Evolutionary conservation across 2,888 invertebrate genomes (phyloP).

Genomic region (Brachyptera putata): DNA sequence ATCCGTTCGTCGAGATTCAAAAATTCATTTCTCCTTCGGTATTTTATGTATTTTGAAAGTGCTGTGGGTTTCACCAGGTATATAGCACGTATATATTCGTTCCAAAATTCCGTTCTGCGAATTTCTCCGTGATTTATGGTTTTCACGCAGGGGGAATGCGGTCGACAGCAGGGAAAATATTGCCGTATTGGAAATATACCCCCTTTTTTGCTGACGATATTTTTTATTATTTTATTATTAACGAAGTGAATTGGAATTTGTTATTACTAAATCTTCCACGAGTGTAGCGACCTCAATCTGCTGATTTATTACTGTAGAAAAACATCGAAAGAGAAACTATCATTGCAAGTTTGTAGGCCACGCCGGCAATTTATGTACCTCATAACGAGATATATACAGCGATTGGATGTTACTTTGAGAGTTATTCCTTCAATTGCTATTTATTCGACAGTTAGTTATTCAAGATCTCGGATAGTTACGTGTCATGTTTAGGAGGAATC

Average conservation of each 20-base stretch:
- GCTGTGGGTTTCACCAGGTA: not conserved
- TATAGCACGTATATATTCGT: not conserved
- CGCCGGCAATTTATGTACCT: too few relatives aligned
- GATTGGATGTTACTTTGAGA: too few relatives aligned
- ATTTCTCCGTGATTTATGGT: not conserved
- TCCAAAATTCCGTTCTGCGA: not conserved
- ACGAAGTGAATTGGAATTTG: constrained; percentile 8
- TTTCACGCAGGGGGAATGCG: not conserved
- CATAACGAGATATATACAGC: too few relatives aligned
- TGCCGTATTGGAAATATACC: not conserved
- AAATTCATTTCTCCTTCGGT: constrained; percentile 22
- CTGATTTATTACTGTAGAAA: not conserved
- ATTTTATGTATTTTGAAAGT: not conserved
- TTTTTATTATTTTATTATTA: constrained; percentile 9
- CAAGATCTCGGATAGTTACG: too few relatives aligned
- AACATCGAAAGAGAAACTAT: too few relatives aligned
- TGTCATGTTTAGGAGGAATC: too few relatives aligned
- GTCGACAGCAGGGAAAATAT: not conserved
- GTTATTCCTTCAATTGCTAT: too few relatives aligned
- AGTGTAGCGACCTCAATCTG: not conserved
- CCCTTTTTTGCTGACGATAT: not conserved
- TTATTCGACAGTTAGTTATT: too few relatives aligned
- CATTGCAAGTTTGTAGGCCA: too few relatives aligned
- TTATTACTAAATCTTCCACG: constrained; percentile 1
- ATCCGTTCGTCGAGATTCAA: too few relatives aligned